phyloP scores from a whole-genome alignment of 2,888 invertebrate genomes.

The Polymixis lichenea region DNA sequence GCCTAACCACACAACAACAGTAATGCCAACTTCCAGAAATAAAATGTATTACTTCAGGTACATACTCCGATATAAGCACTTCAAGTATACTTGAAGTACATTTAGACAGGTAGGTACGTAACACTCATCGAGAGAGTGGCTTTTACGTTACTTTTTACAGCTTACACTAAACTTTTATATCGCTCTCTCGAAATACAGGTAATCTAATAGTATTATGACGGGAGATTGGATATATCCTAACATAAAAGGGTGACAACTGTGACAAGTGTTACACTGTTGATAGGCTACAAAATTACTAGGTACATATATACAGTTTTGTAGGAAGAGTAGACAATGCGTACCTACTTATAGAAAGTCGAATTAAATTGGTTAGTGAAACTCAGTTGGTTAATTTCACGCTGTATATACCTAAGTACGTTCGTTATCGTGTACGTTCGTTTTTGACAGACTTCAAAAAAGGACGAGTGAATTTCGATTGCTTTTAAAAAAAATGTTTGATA shows the following conservation, averaged over 20 bases:
- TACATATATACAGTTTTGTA: too few relatives aligned
- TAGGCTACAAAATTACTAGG: neutral
- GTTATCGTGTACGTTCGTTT: too few relatives aligned
- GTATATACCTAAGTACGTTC: too few relatives aligned
- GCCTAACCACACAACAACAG: constrained; percentile 14
- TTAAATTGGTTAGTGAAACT: too few relatives aligned
- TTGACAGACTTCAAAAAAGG: too few relatives aligned
- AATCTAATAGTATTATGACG: neutral
- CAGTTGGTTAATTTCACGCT: too few relatives aligned
- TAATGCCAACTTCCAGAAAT: constrained; percentile 21
- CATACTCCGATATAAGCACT: constrained; percentile 13
- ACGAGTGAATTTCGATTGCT: too few relatives aligned
- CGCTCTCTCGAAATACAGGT: constrained; percentile 14
- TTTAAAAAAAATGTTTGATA: too few relatives aligned
- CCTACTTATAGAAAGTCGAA: too few relatives aligned
- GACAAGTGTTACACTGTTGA: neutral
- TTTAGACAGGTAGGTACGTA: constrained; percentile 51
- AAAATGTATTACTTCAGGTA: constrained; percentile 27
- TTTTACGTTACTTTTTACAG: constrained; percentile 64
- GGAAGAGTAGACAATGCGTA: too few relatives aligned
- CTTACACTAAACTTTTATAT: constrained; percentile 70
- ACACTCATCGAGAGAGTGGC: constrained; percentile 68
- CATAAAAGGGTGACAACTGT: neutral
- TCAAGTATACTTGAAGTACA: constrained; percentile 44
- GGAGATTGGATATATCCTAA: neutral